phyloP scores from a whole-genome alignment of 2,888 invertebrate species.

The Drosophila cognata region DNA sequence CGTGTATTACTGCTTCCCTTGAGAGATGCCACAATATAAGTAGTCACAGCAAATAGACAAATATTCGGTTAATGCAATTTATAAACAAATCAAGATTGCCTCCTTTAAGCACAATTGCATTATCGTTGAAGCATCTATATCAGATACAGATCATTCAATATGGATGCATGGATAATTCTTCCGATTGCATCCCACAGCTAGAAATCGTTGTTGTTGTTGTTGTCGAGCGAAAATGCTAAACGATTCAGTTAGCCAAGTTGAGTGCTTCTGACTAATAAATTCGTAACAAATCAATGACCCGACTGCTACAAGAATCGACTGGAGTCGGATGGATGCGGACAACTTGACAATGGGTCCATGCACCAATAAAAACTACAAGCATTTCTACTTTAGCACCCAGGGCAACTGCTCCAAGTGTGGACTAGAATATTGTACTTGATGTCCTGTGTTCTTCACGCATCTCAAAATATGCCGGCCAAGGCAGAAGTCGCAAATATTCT shows the following conservation, averaged over 20 bases:
- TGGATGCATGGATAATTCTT: slow-evolving; percentile 2
- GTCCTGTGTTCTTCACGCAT: slow-evolving; percentile 69
- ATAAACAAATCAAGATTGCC: background rate
- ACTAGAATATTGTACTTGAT: slow-evolving; percentile 44
- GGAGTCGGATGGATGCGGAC: slow-evolving; percentile 17
- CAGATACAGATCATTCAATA: slow-evolving; percentile 2
- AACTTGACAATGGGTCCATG: slow-evolving; percentile 29
- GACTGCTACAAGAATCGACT: slow-evolving; percentile 11
- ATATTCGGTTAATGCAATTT: background rate
- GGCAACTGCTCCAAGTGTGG: slow-evolving; percentile 29
- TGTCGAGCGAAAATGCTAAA: slow-evolving; percentile 30
- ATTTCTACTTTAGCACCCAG: slow-evolving; percentile 72
- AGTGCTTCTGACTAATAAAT: slow-evolving; percentile 70
- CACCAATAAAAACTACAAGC: slow-evolving; percentile 65
- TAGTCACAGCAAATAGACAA: background rate
- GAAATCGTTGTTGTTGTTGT: background rate
- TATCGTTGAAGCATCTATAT: background rate
- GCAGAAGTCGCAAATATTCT: slow-evolving; percentile 52
- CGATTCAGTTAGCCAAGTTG: slow-evolving; percentile 27
- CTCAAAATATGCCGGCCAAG: slow-evolving; percentile 65
- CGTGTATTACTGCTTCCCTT: rapidly evolving
- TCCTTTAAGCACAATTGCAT: background rate
- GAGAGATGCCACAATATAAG: background rate
- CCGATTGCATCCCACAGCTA: slow-evolving; percentile 11
- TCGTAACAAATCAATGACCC: slow-evolving; percentile 78